A percentile compares a stretch with the other conserved stretches of the same genome.
phyloP scores from a whole-genome alignment of 1,140 invertebrate genomes.

The Orchestia grillus region DNA sequence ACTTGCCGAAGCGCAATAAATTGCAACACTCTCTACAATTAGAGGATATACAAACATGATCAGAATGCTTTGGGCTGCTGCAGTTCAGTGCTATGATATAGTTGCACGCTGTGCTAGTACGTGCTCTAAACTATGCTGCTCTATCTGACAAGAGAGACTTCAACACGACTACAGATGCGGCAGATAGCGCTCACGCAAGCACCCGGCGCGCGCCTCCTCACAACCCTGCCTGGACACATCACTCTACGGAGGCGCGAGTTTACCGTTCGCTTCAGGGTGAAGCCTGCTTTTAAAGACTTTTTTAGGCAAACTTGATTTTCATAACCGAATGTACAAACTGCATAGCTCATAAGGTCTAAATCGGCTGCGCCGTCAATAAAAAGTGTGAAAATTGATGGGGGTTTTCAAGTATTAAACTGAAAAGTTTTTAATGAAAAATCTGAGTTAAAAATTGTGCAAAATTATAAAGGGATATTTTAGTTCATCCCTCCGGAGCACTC shows the following conservation, averaged over 20 bases:
- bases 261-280: neutral
- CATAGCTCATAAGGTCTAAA: neutral
- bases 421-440: too few species aligned
- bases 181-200: constrained; percentile 36
- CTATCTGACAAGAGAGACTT: constrained; percentile 18
- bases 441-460: too few species aligned
- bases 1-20: constrained; percentile 50
- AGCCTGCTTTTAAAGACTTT: neutral
- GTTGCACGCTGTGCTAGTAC: constrained; percentile 39
- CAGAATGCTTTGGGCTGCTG: constrained; percentile 43
- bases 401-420: too few species aligned
- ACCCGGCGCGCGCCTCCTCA: neutral
- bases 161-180: constrained; percentile 6
- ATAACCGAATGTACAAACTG: neutral
- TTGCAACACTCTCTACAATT: constrained; percentile 22
- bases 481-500: too few species aligned
- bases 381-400: neutral
- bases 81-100: constrained; percentile 35
- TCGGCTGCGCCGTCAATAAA: neutral
- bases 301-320: neutral
- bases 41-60: constrained; percentile 51
- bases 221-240: neutral
- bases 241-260: neutral
- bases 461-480: too few species aligned
- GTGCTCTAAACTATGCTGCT: constrained; percentile 51